These are phyloP conservation scores for Turdus rufiventris DNA, from an alignment of 2,113 vertebrate genomes.

Conservation along the genomic window DNA sequence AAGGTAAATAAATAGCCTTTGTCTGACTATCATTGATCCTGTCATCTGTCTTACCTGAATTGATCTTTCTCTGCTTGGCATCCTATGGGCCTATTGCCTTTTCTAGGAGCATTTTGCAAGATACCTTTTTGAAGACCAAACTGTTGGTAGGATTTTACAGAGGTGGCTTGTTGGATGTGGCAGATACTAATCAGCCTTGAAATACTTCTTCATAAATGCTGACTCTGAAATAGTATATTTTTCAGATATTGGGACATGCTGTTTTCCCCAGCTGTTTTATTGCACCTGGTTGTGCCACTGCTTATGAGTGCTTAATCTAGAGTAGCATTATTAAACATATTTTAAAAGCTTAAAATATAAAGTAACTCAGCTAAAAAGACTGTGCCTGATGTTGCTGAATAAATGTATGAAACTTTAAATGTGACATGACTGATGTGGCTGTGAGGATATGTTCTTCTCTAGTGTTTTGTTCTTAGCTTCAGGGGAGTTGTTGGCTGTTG, in stretches of 20 bases:
- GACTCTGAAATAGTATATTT: neutral
- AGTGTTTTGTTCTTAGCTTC: neutral
- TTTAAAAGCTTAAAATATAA: neutral
- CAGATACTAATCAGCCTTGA: neutral
- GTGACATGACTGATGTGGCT: neutral
- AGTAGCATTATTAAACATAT: neutral
- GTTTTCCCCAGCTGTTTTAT: neutral
- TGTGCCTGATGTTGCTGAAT: neutral
- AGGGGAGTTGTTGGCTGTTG: neutral
- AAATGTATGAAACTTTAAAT: neutral
- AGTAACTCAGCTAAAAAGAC: neutral
- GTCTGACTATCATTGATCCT: neutral
- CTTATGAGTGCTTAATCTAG: neutral
- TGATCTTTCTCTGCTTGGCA: neutral
- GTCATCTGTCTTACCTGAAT: rapidly evolving
- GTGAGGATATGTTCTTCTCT: neutral
- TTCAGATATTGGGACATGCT: neutral
- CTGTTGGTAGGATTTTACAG: neutral
- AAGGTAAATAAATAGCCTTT: neutral
- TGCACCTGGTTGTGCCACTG: neutral
- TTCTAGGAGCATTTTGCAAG: neutral
- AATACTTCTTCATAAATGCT: neutral
- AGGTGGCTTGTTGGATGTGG: neutral
- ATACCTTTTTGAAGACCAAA: neutral
- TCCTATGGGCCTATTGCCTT: neutral